These are phyloP conservation scores for Steinernema carpocapsae DNA, from an alignment of 2,888 invertebrate species.

Conservation along the genomic window DNA sequence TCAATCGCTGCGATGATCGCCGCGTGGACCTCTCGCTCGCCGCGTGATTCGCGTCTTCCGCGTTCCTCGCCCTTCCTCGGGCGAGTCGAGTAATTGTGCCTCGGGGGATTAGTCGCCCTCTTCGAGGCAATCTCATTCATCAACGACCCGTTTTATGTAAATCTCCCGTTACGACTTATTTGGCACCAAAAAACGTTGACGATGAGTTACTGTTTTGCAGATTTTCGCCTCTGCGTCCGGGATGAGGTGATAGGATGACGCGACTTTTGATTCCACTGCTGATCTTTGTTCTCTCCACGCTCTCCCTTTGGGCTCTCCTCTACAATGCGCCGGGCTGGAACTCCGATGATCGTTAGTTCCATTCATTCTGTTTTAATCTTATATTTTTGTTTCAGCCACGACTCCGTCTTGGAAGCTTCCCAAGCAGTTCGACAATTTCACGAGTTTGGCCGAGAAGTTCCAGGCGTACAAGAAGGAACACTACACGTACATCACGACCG, in stretches of 20 bases:
- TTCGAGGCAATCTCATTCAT: conserved; percentile 6
- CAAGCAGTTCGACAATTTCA: conserved; percentile 68
- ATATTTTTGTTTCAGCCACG: conserved; percentile 47
- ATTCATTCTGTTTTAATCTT: background rate
- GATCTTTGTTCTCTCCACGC: conserved; percentile 62
- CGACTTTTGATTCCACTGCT: conserved; percentile 65
- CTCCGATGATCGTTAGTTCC: conserved; percentile 42
- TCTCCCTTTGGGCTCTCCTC: conserved; percentile 65
- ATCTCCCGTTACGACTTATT: background rate
- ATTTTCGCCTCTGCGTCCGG: conserved; percentile 2
- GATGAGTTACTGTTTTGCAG: conserved; percentile 4
- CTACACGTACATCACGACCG: conserved; percentile 71
- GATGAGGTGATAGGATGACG: conserved; percentile 49
- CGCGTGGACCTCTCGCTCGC: too few relatives aligned
- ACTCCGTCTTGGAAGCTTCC: conserved; percentile 61
- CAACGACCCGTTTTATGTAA: conserved; percentile 11
- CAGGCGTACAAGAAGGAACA: conserved; percentile 72
- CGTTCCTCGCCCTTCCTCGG: background rate
- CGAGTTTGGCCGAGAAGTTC: conserved; percentile 68
- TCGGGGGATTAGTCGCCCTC: conserved; percentile 1
- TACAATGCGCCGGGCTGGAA: conserved; percentile 66
- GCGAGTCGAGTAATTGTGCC: background rate
- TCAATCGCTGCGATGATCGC: too few relatives aligned
- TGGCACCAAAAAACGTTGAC: background rate
- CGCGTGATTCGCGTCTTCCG: too few relatives aligned